Evolutionary conservation across 2,797 vertebrate species (phyloP).

Genomic region (Parauchenoglanis punctatus): DNA sequence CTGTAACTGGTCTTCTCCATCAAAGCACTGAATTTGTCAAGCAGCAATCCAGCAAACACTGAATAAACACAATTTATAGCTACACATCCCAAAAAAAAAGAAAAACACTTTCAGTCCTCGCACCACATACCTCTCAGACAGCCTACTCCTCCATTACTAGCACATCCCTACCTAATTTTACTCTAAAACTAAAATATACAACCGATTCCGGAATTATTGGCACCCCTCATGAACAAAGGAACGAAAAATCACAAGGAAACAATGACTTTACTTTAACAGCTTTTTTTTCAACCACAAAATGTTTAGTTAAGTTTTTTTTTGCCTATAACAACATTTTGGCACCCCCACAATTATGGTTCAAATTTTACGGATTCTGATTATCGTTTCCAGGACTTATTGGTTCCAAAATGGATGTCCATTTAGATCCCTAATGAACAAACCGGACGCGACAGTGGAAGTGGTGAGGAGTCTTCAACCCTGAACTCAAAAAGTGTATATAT

Average conservation of each 20-base stretch:
- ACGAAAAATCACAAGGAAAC: neutral
- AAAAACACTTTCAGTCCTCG: neutral
- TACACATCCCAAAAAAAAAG: neutral
- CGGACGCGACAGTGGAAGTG: neutral
- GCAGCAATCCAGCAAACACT: neutral
- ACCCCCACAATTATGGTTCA: no score
- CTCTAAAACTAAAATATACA: neutral
- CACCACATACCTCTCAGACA: neutral
- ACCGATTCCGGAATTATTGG: neutral
- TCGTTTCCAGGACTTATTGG: no score
- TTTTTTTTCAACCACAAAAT: neutral
- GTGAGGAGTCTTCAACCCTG: neutral
- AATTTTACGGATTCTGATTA: neutral
- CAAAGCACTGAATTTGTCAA: neutral
- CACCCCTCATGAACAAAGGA: neutral
- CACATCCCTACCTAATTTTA: neutral
- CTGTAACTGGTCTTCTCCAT: constrained; percentile 27
- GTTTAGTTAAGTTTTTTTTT: neutral
- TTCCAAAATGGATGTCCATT: no score
- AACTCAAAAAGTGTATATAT: neutral
- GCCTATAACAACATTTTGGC: neutral
- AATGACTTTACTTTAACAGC: neutral
- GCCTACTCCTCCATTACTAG: neutral
- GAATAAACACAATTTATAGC: neutral
- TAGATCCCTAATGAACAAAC: neutral